A percentile compares a stretch with the other conserved stretches of the same genome.
Conservation (phyloP, 2,888 invertebrate genomes). For the Synergus laeviventris region DNA sequence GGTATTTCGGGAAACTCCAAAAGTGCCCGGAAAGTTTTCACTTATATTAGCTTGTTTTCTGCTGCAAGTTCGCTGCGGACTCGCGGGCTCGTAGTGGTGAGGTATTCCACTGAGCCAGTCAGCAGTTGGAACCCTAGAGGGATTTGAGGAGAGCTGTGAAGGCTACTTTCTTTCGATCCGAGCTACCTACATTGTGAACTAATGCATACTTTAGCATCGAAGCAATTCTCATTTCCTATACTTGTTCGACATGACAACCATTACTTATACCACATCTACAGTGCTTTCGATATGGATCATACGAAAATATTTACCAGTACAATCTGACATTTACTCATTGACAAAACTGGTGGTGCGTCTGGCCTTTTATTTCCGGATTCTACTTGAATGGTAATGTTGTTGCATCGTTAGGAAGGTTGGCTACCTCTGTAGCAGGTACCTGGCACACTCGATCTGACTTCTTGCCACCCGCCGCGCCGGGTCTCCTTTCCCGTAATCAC, state of each 20-base stretch:
- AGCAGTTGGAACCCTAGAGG: neutral
- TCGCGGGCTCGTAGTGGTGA: slow-evolving; percentile 8
- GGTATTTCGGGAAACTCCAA: slow-evolving; percentile 63
- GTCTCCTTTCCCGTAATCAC: slow-evolving; percentile 42
- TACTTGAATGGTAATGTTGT: slow-evolving; percentile 70
- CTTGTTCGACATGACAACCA: slow-evolving; percentile 21
- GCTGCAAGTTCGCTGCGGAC: slow-evolving; percentile 32
- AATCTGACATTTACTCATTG: neutral
- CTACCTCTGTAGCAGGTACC: neutral
- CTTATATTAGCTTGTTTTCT: slow-evolving; percentile 56
- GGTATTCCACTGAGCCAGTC: neutral
- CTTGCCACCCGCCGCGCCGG: neutral
- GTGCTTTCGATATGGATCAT: neutral
- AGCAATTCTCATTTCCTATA: slow-evolving; percentile 14
- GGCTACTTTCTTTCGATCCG: slow-evolving; percentile 21
- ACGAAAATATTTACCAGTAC: neutral
- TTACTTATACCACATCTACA: neutral
- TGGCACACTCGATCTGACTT: neutral
- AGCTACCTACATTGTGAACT: slow-evolving; percentile 23
- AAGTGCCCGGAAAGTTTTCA: slow-evolving; percentile 59
- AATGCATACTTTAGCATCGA: slow-evolving; percentile 38
- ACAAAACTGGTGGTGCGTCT: neutral
- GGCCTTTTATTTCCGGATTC: slow-evolving; percentile 47
- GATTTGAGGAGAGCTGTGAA: slow-evolving; percentile 13
- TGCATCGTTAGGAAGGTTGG: slow-evolving; percentile 67